A percentile compares a stretch with the other conserved stretches of the same genome.
These are phyloP conservation scores for Siderastrea siderea DNA, from an alignment of 92 coral and sea anemone genomes.

Conservation along the genomic window DNA sequence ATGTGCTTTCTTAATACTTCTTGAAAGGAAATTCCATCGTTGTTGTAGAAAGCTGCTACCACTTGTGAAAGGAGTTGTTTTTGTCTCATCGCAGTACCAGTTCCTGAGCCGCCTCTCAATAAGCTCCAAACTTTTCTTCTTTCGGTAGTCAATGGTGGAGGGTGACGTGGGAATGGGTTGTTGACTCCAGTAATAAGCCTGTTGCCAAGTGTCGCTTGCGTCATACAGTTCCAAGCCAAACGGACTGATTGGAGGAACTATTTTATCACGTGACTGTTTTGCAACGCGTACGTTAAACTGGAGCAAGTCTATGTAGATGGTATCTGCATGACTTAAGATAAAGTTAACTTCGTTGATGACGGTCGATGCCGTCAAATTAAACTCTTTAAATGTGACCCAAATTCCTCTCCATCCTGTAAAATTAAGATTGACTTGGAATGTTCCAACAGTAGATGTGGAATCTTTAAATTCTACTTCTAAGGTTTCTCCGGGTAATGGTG, in stretches of 20 bases:
- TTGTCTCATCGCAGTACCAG: constrained; percentile 55
- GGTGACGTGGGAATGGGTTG: constrained; percentile 22
- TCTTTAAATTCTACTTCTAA: not conserved
- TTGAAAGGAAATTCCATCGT: constrained; percentile 38
- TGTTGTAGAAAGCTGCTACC: constrained; percentile 25
- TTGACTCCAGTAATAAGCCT: constrained; percentile 71
- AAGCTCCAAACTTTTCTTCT: not conserved
- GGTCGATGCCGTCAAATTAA: not conserved
- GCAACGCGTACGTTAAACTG: constrained; percentile 17
- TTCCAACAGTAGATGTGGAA: not conserved
- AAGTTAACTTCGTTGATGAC: constrained; percentile 9
- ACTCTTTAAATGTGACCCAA: constrained; percentile 61
- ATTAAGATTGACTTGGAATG: constrained; percentile 17
- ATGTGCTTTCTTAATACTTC: constrained; percentile 15
- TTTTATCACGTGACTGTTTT: constrained; percentile 66
- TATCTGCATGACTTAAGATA: constrained; percentile 1
- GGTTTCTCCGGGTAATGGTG: not conserved
- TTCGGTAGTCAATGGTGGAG: not conserved
- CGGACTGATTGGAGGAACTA: constrained; percentile 69
- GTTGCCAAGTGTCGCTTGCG: constrained; percentile 57
- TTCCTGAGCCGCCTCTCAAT: constrained; percentile 56
- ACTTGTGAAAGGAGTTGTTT: constrained; percentile 26
- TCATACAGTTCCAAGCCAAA: constrained; percentile 32
- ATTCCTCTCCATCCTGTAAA: constrained; percentile 71
- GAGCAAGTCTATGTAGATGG: constrained; percentile 63